Evolutionary conservation across 2,888 invertebrate species (phyloP).

Genomic region (Pyrocoelia pectoralis): DNA sequence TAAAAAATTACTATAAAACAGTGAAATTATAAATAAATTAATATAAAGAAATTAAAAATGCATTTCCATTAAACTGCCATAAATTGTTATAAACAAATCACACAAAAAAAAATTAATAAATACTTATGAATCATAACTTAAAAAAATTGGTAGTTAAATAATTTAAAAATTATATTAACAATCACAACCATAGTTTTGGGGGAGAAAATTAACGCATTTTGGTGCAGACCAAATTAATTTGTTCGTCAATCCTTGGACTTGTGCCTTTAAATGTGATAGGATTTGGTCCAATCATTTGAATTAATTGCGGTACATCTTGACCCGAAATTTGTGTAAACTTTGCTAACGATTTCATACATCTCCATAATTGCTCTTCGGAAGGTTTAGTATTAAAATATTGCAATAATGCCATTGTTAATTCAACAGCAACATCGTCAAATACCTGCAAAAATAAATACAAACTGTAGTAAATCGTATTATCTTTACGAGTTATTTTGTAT

Average conservation of each 20-base stretch:
- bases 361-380: constrained; percentile 79
- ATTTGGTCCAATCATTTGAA: constrained; percentile 91
- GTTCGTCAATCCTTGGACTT: constrained; percentile 81
- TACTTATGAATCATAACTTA: background rate
- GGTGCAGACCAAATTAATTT: constrained; percentile 78
- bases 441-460: constrained; percentile 68
- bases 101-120: constrained; percentile 16
- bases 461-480: too few relatives aligned
- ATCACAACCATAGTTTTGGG: constrained; percentile 5
- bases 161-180: constrained; percentile 13
- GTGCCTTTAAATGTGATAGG: constrained; percentile 83
- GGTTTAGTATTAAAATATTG: constrained; percentile 87
- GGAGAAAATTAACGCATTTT: constrained; percentile 63
- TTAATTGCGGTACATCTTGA: constrained; percentile 86
- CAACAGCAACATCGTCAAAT: constrained; percentile 93
- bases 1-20: background rate
- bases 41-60: background rate
- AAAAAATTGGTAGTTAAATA: constrained; percentile 3
- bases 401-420: constrained; percentile 88
- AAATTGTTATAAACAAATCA: constrained; percentile 5
- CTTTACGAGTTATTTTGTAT: too few relatives aligned
- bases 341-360: constrained; percentile 80
- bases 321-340: constrained; percentile 76
- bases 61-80: background rate
- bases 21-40: background rate